Percentiles rank a stretch among this genome's conserved stretches.
phyloP scores from a whole-genome alignment of 2,113 vertebrate genomes.

The Lagopus muta region DNA sequence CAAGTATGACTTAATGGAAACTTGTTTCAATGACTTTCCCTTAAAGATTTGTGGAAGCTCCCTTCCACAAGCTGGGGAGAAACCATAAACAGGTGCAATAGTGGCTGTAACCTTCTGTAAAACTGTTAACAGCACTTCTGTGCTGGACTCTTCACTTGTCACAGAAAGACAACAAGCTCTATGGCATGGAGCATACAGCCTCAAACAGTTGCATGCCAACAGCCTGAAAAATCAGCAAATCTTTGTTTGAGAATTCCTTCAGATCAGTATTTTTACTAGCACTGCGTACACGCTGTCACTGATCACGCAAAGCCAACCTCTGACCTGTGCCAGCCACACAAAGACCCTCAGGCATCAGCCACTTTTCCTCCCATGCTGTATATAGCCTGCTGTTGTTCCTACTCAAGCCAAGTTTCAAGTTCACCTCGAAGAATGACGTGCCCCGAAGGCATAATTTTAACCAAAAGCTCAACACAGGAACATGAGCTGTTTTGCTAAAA shows the following conservation, averaged over 20 bases:
- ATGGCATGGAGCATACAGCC: not conserved
- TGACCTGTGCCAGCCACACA: too few relatives aligned
- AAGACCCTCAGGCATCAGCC: not conserved
- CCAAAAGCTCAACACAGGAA: not conserved
- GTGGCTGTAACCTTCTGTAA: not conserved
- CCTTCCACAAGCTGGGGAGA: not conserved
- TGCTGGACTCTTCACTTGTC: not conserved
- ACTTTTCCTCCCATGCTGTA: not conserved
- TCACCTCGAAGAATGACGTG: not conserved
- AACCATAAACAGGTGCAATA: not conserved
- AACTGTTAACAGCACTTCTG: not conserved
- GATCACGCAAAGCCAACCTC: not conserved
- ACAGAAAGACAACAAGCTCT: not conserved
- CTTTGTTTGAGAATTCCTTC: not conserved
- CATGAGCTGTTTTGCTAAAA: not conserved
- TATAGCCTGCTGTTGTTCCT: not conserved
- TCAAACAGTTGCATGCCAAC: not conserved
- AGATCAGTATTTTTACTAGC: not conserved
- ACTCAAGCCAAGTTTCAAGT: not conserved
- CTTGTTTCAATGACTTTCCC: not conserved
- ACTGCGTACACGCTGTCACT: accelerated
- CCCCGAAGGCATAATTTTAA: not conserved
- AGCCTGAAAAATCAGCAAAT: not conserved
- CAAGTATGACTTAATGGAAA: not conserved
- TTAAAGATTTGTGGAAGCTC: not conserved